A percentile compares a stretch with the other conserved stretches of the same genome.
phyloP scores from a whole-genome alignment of 2,888 invertebrate genomes.

The Yponomeuta sedellus region DNA sequence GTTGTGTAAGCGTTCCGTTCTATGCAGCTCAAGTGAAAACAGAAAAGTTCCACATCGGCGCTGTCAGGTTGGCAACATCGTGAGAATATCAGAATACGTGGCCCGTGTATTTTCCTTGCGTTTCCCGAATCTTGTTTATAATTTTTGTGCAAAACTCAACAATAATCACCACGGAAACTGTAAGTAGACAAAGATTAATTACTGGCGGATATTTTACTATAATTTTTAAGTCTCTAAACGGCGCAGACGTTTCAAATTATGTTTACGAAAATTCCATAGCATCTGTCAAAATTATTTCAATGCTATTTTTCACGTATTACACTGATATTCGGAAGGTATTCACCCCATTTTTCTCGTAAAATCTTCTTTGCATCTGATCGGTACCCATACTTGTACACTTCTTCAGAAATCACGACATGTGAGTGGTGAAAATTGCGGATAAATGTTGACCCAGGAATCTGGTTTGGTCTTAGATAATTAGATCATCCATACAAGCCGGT shows the following conservation, averaged over 20 bases:
- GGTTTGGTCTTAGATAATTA: constrained; percentile 10
- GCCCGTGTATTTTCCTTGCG: constrained; percentile 57
- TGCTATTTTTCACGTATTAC: constrained; percentile 25
- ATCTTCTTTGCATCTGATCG: neutral
- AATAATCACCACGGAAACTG: constrained; percentile 46
- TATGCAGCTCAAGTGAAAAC: constrained; percentile 33
- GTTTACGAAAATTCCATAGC: constrained; percentile 39
- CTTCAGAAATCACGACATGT: neutral
- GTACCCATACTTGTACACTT: neutral
- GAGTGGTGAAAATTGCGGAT: neutral
- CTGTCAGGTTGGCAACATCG: constrained; percentile 59
- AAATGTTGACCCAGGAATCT: neutral
- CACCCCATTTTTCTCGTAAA: constrained; percentile 10
- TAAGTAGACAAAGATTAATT: constrained; percentile 43
- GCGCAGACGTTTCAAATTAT: constrained; percentile 29
- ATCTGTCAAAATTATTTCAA: constrained; percentile 49
- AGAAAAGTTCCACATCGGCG: constrained; percentile 75
- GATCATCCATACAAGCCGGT: neutral
- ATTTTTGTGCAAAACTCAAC: constrained; percentile 59
- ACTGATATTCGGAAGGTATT: constrained; percentile 20
- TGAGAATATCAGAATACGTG: constrained; percentile 70
- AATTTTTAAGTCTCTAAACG: constrained; percentile 24
- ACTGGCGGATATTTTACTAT: constrained; percentile 19
- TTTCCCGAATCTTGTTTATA: constrained; percentile 65
- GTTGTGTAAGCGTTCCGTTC: constrained; percentile 33